Base-by-base conservation (phyloP, 2,113 vertebrate genomes). In the Neoarius graeffei region DNA sequence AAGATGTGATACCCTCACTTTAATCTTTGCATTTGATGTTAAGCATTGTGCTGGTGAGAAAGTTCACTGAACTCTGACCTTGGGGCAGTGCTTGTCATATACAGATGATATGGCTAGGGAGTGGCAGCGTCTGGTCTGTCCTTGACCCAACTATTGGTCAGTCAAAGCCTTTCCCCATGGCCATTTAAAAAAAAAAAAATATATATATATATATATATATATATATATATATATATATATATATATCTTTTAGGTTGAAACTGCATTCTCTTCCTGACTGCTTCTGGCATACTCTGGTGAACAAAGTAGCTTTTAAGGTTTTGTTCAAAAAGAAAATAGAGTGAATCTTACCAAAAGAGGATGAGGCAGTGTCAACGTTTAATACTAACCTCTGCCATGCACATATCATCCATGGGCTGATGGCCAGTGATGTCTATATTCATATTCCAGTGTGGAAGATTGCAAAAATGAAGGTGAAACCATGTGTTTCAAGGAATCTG, bases 21-120 rank as follows among this genome's bases (percentile, higher is more conserved):
- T 98, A 96, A 98, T 98, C 96, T 97, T 54, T 95, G 94, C 95
- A 96, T 96, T 96, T 96, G 95, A 96, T 94, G 93, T 96, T 96
- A 95, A 94, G 96, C 94, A 89, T 91, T 93, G 92, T 95, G 96
- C 97, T 97, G 96, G 96, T 96, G 96, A 96, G 97, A 96, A 97
- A 96, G 93, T 96, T 95, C 91, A 0, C 57, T 95, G 96, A 98
- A 96, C 96, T 94, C 92, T 96, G 94, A 96, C 96, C 96, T 93
- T 71, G 85, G 95, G 95, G 94, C 96, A 95, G 93, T 95, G 93
- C 95, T 23, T 90, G 94, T 95, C 95, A 93, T 95, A 94, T 90
- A 95, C 95, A 95, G 93, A 94, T 92, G 93, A 94, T 94, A 93
- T 89, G 93, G 90, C 91, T 91, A 93, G 93, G 91, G 93, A 90